These are phyloP conservation scores for Nicator chloris DNA, from an alignment of 2,113 vertebrate genomes.

Conservation along the genomic window DNA sequence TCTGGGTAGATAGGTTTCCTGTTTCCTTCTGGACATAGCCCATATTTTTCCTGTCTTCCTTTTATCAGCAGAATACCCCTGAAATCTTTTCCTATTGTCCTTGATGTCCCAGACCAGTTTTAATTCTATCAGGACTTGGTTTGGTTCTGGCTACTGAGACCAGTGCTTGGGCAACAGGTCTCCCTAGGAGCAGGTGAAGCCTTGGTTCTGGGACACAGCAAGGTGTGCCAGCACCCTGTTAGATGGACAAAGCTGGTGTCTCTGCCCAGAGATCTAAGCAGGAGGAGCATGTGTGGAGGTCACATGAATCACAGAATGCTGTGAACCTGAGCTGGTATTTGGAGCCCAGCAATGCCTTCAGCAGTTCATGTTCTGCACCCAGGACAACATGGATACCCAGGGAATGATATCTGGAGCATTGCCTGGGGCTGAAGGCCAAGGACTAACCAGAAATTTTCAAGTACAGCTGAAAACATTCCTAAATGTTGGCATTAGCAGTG, in stretches of 20 bases:
- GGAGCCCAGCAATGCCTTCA: neutral
- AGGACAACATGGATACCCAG: neutral
- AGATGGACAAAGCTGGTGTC: neutral
- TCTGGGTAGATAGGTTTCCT: neutral
- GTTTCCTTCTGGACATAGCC: neutral
- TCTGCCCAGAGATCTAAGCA: neutral
- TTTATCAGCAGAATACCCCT: neutral
- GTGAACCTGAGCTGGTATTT: neutral
- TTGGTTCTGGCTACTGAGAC: neutral
- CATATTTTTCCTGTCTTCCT: neutral
- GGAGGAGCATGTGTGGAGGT: neutral
- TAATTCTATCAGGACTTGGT: neutral
- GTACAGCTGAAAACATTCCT: neutral
- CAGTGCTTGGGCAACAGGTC: neutral
- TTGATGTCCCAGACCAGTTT: neutral
- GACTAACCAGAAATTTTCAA: neutral
- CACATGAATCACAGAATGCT: neutral
- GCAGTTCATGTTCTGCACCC: neutral
- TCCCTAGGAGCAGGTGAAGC: neutral
- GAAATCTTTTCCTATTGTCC: neutral
- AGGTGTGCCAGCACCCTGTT: neutral
- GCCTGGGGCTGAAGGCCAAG: neutral
- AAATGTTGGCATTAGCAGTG: neutral
- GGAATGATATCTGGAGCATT: neutral
- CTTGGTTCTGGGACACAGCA: neutral